Evolutionary conservation across 2,113 vertebrate species (phyloP).

Genomic region (Larimichthys polyactis): DNA sequence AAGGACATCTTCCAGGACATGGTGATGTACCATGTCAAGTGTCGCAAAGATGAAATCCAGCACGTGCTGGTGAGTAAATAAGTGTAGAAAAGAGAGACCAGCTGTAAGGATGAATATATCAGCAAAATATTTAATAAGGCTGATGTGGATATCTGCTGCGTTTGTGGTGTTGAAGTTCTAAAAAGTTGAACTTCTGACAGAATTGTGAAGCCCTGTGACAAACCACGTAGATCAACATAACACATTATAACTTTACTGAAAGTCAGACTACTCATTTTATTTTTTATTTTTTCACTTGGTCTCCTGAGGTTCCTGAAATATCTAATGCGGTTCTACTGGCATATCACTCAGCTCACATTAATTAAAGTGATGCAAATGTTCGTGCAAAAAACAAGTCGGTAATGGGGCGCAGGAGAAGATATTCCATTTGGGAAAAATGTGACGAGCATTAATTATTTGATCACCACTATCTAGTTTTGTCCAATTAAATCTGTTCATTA

Average conservation of each 20-base stretch:
- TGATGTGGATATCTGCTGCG: no score
- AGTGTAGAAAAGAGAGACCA: not conserved
- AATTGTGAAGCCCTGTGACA: not conserved
- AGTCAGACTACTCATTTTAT: not conserved
- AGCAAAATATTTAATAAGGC: not conserved
- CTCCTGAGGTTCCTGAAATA: not conserved
- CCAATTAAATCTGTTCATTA: not conserved
- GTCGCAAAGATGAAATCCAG: conserved; percentile 94
- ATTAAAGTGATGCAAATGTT: not conserved
- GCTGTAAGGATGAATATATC: not conserved
- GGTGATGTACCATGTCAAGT: conserved; percentile 95
- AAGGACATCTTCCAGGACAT: conserved; percentile 98
- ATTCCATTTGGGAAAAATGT: not conserved
- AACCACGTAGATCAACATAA: not conserved
- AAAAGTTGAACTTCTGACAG: no score
- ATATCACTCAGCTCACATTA: not conserved
- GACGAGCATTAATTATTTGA: not conserved
- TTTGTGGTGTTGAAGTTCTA: no score
- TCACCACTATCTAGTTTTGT: not conserved
- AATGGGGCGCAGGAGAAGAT: not conserved
- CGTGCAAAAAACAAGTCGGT: not conserved
- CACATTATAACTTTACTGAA: not conserved
- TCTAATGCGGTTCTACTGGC: not conserved
- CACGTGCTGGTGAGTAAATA: conserved; percentile 87
- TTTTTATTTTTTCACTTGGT: not conserved